These are phyloP conservation scores for Pterois miles DNA, from an alignment of 2,797 vertebrate genomes.

Conservation along the genomic window DNA sequence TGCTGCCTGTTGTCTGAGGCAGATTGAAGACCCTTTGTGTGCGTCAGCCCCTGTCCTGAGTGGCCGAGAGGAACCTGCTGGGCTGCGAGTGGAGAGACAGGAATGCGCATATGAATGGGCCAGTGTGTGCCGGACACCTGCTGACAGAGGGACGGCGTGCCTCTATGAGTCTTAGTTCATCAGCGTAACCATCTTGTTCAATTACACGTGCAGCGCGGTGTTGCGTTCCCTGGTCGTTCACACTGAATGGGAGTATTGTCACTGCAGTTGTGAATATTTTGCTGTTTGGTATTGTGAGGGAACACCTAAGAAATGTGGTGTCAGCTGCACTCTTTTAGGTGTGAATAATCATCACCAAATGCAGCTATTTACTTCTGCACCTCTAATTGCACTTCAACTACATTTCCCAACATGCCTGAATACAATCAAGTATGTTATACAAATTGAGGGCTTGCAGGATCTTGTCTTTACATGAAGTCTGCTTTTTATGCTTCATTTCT, in stretches of 20 bases:
- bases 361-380: slow-evolving; percentile 4
- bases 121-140: slow-evolving; percentile 79
- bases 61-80: slow-evolving; percentile 76
- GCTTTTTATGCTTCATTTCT: slow-evolving; percentile 1
- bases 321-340: slow-evolving; percentile 41
- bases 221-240: slow-evolving; percentile 58
- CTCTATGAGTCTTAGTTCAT: slow-evolving; percentile 70
- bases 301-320: slow-evolving; percentile 28
- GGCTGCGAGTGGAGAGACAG: slow-evolving; percentile 74
- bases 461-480: slow-evolving; percentile 27
- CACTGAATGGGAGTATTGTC: slow-evolving; percentile 58
- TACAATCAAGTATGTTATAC: neutral
- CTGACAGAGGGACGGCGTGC: slow-evolving; percentile 72
- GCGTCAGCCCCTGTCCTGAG: slow-evolving; percentile 76
- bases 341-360: slow-evolving; percentile 44
- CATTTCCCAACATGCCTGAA: slow-evolving; percentile 2
- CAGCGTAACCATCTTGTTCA: slow-evolving; percentile 75
- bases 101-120: slow-evolving; percentile 81
- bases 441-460: neutral
- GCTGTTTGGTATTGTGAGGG: slow-evolving; percentile 17
- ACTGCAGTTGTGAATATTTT: slow-evolving; percentile 37
- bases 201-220: slow-evolving; percentile 70
- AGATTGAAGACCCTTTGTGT: slow-evolving; percentile 82
- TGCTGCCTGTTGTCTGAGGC: slow-evolving; percentile 79
- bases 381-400: slow-evolving; percentile 5